Evolutionary conservation across 2,797 vertebrate species (phyloP), one percentile per base, ranked within the genome.

Genomic region (Manis pentadactyla): DNA sequence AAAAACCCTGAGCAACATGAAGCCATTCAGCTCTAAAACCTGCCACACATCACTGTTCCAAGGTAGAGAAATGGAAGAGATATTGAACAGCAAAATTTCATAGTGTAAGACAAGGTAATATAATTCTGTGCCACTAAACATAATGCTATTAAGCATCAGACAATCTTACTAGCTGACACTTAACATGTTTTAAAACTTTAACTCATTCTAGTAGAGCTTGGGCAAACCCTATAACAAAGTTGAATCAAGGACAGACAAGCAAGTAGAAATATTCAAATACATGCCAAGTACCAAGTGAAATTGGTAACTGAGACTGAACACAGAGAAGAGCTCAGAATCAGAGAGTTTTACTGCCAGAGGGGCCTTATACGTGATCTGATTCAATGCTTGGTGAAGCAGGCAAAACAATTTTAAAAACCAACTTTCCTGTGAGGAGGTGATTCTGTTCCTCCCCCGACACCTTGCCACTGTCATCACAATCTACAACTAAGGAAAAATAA

Each of bases 61-160:
- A 84, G 42, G 4, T 53, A 69, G n/a, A 74, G 59, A 93, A 94
- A 90, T 68, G 51, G 27, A 81, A 90, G 39, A 78, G 79, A 68
- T 94, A 77, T 63, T 90, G 42, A 90, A 68, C 19, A 87, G 37
- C 5, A 90, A 89, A 90, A 87, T 79, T 87, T 90, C 49, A 90
- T 75, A 61, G 17, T 15, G 3, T n/a, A 73, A 92, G 37, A 74
- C 9, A 87, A 68, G 55, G 57, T 73, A 49, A 90, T 89, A 39
- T 42, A 81, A 83, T 74, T 87, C 53, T 19, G 17, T 75, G 19
- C 4, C 25, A 21, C n/a, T 57, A 74, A 63, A 42, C 18, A 95
- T 89, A 89, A 88, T 63, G 34, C 59, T 66, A 82, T 42, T 74
- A 92, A 69, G 57, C 23, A 68, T 46, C 46, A 82, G 61, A 63